Evolutionary conservation across 2,888 invertebrate species (phyloP), one percentile per base, ranked within the genome.

Genomic region (Argyresthia albistria): DNA sequence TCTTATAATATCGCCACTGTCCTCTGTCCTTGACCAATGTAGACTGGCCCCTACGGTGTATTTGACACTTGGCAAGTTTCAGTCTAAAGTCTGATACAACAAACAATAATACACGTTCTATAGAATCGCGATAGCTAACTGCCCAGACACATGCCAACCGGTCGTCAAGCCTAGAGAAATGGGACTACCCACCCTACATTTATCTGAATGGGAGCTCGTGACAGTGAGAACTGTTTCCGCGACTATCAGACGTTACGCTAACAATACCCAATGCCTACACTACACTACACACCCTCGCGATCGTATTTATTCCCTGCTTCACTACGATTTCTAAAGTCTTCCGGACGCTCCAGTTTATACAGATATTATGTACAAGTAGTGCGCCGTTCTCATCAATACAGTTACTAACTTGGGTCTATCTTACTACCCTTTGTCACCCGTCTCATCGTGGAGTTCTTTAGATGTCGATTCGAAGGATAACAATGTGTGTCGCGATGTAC

Each of bases 141-240:
- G 25, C 46, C 46, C 8, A 35, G n/a, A 10, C 51, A 35, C 45
- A 45, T 60, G 60, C 62, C 59, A 53, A 58, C 58, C 60, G 64
- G 57, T 61, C 62, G 64, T 69, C 66, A 61, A 60, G 58, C 59
- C 57, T 57, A 55, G 52, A 63, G 60, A 43, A 11, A 25, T n/a
- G 47, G 35, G 11, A 8, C 35, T 11, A 42, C 48, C 52, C 54
- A 51, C 70, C 70, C 66, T 69, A 72, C 69, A 77, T 78, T 78
- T 76, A 77, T 73, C 73, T 69, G 69, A 66, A 70, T 61, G 59
- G 62, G 65, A 62, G 61, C 64, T 64, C 56, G 62, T 66, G 80
- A 80, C 80, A 80, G 65, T 81, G 82, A 83, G 80, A 78, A 78
- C 82, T 79, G 75, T 67, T 81, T 84, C 84, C 83, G 83, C 76